Base-by-base conservation (phyloP, 30 jellyfish, hydroid and myxozoan species). In the Hydractinia echinata region DNA sequence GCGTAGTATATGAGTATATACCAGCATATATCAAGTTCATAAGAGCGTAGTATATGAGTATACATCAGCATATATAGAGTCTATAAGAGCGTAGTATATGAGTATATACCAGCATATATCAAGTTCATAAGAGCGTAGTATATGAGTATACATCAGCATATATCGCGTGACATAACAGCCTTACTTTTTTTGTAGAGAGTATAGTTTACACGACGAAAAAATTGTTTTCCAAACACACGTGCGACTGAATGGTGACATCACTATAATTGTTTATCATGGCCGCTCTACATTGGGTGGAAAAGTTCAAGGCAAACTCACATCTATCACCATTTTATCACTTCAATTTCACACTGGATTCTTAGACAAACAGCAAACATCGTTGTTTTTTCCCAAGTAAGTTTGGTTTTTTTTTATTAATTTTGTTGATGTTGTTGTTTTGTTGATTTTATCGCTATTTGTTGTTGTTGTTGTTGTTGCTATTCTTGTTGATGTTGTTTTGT, bases 221-320 rank as follows among this genome's bases (percentile, higher is more conserved):
- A 66, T 90, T 11, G 88, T 81, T 4, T 82, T 90, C 84, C 83
- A 78, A 18, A 86, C 89, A 76, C 91, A 90, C 80, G 68, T 87
- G 5, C 77, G 77, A 69, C 21, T 90, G 51, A 53, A 73, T 64
- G 97, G 96, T 14, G 97, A 90, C 74, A 88, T 90, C 70, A 82
- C 95, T n/a, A 79, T 90, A 44, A 13, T 73, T 3, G 89, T 90
- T 11, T 84, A 21, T 60, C 97, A 90, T 60, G 97, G 96, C 5
- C 68, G 97, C 54, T 90, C 97, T 5, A 90, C 97, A 5, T 71
- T 90, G 16, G 97, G 97, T 4, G 96, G 97, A 51, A 90, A 90
- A 69, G 97, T 90, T 8, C 97, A 90, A 55, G 97, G 97, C 13
- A 85, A 86, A 68, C 79, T 90, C 55, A 90, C 97, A 1, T 85